Evolutionary conservation across 2,888 invertebrate genomes (phyloP), one percentile per base, ranked within the genome.

Genomic region (Trichopria drosophilae): DNA sequence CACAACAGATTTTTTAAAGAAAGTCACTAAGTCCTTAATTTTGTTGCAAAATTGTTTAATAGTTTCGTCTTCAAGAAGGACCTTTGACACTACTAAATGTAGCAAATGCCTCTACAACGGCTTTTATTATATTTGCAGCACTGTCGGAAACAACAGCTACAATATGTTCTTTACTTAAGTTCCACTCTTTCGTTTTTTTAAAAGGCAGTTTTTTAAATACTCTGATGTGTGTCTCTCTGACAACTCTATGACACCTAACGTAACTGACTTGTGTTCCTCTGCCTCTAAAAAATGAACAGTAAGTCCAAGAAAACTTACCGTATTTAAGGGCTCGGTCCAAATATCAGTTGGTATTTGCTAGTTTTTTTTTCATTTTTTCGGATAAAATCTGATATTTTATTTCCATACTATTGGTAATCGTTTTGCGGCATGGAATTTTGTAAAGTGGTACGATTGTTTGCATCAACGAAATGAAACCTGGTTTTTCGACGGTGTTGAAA

Each of bases 1-100:
- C 26, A 20, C 29, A n/a, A 51, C 48, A 9, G 55, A 59, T 35
- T 51, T 43, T 16, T 61, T 57, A 28, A 61, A 62, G 46, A 48
- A 62, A 13, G 58, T 41, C 2, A 60, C 58, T n/a, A 62, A 61
- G 1, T 16, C 31, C 51, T 64, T 62, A n/a, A 61, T 50, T 47
- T 53, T 55, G 15, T 41, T 32, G 18, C 56, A 45, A 31, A 58
- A 18, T n/a, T 36, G 18, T 32, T 32, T 45, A 23, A 54, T 47
- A 13, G 43, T 37, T 15, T 48, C 46, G 4, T 41, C 26, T n/a
- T n/a, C n/a, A n/a, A n/a, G n/a, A n/a, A n/a, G n/a, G n/a, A n/a
- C n/a, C n/a, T 40, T 20, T 41, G 50, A 52, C 0, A 55, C 23
- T 28, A 51, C 51, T 23, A 29, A n/a, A 9, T 15, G 44, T 32